Conservation (phyloP, 2,797 vertebrate species). For the Poecilia velifera region DNA sequence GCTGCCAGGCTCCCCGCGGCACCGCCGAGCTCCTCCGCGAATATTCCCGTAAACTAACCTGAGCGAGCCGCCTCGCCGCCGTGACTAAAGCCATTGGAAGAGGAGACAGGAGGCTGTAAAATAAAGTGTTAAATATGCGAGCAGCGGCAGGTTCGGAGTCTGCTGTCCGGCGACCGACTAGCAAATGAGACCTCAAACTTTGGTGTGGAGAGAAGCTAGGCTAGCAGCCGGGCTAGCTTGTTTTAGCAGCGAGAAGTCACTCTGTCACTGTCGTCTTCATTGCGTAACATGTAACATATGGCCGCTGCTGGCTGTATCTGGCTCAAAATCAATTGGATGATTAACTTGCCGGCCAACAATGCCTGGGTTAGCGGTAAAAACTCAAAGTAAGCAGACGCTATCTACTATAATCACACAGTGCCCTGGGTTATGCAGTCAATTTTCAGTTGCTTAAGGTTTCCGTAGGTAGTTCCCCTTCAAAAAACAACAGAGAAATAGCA, state of each 20-base stretch:
- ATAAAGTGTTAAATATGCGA: background rate
- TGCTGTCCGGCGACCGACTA: background rate
- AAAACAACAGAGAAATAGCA: background rate
- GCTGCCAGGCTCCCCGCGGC: background rate
- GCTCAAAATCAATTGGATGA: background rate
- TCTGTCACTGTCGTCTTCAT: slow-evolving; percentile 50
- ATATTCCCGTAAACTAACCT: slow-evolving; percentile 23
- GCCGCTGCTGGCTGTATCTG: background rate
- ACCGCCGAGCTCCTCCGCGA: slow-evolving; percentile 29
- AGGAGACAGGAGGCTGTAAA: no score
- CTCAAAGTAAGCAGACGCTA: background rate
- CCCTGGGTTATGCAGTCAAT: background rate
- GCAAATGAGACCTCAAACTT: background rate
- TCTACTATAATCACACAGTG: background rate
- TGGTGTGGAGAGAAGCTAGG: slow-evolving; percentile 3
- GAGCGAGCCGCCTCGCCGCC: slow-evolving; percentile 46
- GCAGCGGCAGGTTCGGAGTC: background rate
- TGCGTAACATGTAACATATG: slow-evolving; percentile 32
- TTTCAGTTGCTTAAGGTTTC: background rate
- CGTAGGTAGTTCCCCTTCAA: background rate
- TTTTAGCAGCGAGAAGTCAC: slow-evolving; percentile 45
- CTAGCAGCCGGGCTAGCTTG: slow-evolving; percentile 27
- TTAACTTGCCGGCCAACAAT: no score
- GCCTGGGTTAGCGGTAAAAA: background rate
- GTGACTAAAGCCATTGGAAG: slow-evolving; percentile 59